Evolutionary conservation across 2,797 vertebrate genomes (phyloP).

Genomic region (Acanthornis magna): DNA sequence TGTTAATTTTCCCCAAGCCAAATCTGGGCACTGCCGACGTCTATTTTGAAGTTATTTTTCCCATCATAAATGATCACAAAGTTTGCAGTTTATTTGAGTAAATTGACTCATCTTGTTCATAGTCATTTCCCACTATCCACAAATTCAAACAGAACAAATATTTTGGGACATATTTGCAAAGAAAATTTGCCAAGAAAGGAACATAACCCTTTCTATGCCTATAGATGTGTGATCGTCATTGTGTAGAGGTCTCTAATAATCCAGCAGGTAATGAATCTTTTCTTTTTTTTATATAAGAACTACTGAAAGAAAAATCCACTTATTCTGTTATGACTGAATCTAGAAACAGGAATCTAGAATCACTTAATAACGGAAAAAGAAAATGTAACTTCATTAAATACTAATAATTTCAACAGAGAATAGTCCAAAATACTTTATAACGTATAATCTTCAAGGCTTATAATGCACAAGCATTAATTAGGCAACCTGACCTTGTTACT

Average conservation of each 20-base stretch:
- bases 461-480: neutral
- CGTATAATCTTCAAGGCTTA: neutral
- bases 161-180: neutral
- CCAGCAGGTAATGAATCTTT: neutral
- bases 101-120: neutral
- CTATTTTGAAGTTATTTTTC: neutral
- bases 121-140: neutral
- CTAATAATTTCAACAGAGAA: neutral
- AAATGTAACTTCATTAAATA: neutral
- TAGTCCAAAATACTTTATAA: neutral
- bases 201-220: neutral
- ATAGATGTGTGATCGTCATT: neutral
- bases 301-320: neutral
- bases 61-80: neutral
- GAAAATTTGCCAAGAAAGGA: neutral
- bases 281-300: neutral
- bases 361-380: neutral
- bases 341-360: no score
- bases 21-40: neutral
- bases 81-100: neutral
- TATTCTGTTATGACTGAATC: neutral
- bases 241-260: neutral
- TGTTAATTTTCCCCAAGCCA: neutral
- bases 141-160: neutral
- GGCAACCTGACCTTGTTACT: neutral